These are phyloP conservation scores for Octonoba sinensis DNA, from an alignment of 2,888 invertebrate genomes.

Conservation along the genomic window DNA sequence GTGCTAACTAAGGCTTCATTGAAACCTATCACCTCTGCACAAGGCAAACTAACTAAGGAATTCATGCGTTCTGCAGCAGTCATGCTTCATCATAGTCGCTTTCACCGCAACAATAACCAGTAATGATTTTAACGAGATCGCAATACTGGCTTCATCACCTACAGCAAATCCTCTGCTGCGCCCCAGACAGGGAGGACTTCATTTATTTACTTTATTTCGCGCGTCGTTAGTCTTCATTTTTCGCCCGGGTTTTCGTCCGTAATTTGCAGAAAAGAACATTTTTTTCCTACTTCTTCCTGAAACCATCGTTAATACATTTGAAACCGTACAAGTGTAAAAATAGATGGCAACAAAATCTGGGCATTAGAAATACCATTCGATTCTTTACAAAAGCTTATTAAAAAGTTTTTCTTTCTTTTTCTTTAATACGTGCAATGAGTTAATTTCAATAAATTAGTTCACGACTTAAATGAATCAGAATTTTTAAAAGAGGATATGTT, in stretches of 20 bases:
- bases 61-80: slow-evolving; percentile 14
- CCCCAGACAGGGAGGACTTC: background rate
- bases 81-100: slow-evolving; percentile 25
- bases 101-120: slow-evolving; percentile 52
- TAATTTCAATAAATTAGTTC: too few species aligned
- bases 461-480: too few species aligned
- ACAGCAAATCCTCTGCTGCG: background rate
- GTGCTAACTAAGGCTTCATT: slow-evolving; percentile 4
- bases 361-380: too few species aligned
- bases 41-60: slow-evolving; percentile 2
- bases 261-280: background rate
- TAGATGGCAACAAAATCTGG: too few species aligned
- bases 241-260: background rate
- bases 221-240: slow-evolving; percentile 2
- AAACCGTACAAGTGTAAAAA: too few species aligned
- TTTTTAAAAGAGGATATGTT: too few species aligned
- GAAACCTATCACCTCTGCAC: background rate
- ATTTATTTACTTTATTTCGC: background rate
- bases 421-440: too few species aligned
- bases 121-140: slow-evolving; percentile 51
- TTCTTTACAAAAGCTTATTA: too few species aligned
- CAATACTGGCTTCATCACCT: background rate
- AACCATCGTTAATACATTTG: too few species aligned
- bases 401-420: too few species aligned
- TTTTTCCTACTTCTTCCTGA: too few species aligned